Evolutionary conservation across 2,113 vertebrate species (phyloP).

Genomic region (Proteles cristata): DNA sequence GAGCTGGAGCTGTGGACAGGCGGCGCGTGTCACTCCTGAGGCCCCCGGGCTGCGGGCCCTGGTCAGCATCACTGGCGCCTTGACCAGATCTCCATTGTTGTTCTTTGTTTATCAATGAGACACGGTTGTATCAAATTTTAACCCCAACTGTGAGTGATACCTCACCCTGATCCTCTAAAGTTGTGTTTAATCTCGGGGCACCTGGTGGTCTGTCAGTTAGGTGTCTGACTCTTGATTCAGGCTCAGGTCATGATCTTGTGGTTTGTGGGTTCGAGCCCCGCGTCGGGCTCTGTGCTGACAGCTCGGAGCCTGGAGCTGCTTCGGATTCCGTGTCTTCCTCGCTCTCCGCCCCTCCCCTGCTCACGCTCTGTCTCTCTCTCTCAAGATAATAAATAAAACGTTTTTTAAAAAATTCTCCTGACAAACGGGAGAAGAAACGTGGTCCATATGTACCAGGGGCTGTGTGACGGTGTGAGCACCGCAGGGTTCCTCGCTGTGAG

Average conservation of each 20-base stretch:
- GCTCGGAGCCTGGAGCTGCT: too few relatives aligned
- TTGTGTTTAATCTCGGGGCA: neutral
- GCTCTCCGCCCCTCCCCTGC: too few relatives aligned
- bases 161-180: neutral
- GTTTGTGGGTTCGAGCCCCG: too few relatives aligned
- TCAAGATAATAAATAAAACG: too few relatives aligned
- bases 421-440: too few relatives aligned
- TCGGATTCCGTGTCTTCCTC: too few relatives aligned
- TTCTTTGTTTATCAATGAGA: neutral
- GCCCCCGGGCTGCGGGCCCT: neutral
- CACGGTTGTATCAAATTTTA: neutral
- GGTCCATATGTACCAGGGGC: neutral
- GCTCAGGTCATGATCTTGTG: too few relatives aligned
- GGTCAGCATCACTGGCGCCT: neutral
- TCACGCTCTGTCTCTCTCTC: too few relatives aligned
- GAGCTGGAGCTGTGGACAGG: neutral
- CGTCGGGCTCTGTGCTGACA: too few relatives aligned
- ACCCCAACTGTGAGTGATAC: neutral
- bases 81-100: neutral
- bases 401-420: too few relatives aligned
- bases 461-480: rapidly evolving
- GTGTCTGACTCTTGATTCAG: too few relatives aligned
- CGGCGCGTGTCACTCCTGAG: rapidly evolving
- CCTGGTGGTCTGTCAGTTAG: too few relatives aligned
- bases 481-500: neutral